Conservation (phyloP, 2,888 invertebrate genomes). For the Ischnura elegans region DNA sequence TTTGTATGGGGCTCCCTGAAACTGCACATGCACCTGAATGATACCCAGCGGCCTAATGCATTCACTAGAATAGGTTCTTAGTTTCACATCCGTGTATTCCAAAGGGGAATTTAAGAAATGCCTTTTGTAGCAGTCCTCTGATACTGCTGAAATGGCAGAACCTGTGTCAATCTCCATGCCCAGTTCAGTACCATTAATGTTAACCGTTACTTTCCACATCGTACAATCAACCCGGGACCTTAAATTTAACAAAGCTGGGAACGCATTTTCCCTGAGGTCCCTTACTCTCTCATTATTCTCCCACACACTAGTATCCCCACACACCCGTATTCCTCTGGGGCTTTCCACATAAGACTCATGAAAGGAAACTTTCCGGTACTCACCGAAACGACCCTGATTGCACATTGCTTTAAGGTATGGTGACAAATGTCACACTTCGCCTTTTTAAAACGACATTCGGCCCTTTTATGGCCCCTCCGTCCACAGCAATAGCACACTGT, state of each 20-base stretch:
- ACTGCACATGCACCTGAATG: background rate
- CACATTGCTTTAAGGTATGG: background rate
- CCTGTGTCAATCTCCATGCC: background rate
- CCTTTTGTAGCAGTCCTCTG: background rate
- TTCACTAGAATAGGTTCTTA: background rate
- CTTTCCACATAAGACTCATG: too few relatives aligned
- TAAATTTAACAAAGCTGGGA: too few relatives aligned
- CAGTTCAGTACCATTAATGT: background rate
- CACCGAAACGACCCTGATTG: background rate
- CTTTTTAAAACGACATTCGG: background rate
- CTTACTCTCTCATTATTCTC: too few relatives aligned
- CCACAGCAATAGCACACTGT: background rate
- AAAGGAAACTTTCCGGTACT: too few relatives aligned
- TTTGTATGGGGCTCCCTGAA: background rate
- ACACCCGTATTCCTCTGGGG: too few relatives aligned
- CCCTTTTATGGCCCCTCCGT: background rate
- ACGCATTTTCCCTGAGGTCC: too few relatives aligned
- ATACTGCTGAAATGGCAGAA: background rate
- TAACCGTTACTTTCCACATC: background rate
- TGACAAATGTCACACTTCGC: background rate
- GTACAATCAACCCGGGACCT: too few relatives aligned
- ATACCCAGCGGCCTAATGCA: background rate
- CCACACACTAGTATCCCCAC: too few relatives aligned
- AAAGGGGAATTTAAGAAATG: background rate
- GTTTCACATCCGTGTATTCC: background rate